phyloP scores from a whole-genome alignment of 2,797 vertebrate genomes.

The Hippoglossus hippoglossus region DNA sequence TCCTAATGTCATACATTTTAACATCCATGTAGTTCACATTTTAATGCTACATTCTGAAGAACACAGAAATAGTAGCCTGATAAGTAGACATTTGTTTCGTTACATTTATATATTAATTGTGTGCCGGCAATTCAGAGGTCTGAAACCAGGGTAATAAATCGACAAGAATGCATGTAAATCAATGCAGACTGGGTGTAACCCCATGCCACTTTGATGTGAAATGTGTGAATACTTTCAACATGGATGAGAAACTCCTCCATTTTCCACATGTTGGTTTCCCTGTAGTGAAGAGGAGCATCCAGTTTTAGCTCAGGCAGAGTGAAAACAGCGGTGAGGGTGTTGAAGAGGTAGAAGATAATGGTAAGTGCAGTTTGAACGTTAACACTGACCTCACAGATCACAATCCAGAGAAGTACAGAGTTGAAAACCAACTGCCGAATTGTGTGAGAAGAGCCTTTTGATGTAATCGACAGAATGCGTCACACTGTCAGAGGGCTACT shows the following conservation, averaged over 20 bases:
- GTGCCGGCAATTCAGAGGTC: background rate
- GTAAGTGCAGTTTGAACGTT: conserved; percentile 6
- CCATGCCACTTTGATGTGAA: conserved; percentile 20
- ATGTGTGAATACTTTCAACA: conserved; percentile 37
- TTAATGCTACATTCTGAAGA: background rate
- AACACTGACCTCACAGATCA: background rate
- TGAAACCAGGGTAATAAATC: background rate
- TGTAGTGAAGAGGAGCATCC: background rate
- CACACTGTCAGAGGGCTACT: background rate
- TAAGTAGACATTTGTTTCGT: background rate
- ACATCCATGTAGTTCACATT: background rate
- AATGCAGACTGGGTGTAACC: background rate
- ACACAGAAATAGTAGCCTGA: background rate
- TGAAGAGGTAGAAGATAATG: conserved; percentile 6
- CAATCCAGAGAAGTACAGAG: background rate
- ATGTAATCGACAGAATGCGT: conserved; percentile 3
- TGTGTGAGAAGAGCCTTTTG: background rate
- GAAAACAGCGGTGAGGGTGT: background rate
- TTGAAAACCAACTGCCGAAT: conserved; percentile 11
- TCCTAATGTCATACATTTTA: background rate
- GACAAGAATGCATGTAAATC: conserved; percentile 16
- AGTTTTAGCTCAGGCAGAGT: conserved; percentile 20
- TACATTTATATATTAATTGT: no score
- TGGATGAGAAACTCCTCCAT: conserved; percentile 26
- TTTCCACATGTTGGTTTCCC: conserved; percentile 19